phyloP scores from a whole-genome alignment of 64 coral and sea anemone genomes.

The Acropora tenuis region DNA sequence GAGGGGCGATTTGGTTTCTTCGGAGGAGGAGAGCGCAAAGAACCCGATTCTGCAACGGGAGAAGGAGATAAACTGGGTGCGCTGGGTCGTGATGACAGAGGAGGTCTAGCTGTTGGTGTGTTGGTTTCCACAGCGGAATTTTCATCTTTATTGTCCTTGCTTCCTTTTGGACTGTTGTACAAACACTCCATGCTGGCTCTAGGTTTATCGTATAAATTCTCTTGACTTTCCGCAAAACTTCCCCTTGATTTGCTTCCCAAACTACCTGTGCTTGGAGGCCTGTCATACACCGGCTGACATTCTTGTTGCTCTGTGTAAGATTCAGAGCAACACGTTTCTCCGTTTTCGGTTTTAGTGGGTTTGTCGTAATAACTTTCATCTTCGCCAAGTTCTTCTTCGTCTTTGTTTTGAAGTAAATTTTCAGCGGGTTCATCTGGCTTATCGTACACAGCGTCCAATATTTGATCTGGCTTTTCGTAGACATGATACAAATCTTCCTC shows the following conservation, averaged over 20 bases:
- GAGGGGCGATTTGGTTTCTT: conserved; percentile 21
- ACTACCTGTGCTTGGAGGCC: conserved; percentile 11
- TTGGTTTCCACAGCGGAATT: background rate
- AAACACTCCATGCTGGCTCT: conserved; percentile 14
- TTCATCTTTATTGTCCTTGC: background rate
- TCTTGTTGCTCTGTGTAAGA: background rate
- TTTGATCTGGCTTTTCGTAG: conserved; percentile 30
- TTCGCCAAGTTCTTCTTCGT: background rate
- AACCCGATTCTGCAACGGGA: background rate
- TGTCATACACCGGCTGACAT: background rate
- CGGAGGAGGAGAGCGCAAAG: background rate
- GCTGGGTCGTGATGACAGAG: background rate
- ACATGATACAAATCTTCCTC: background rate
- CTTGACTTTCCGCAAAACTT: background rate
- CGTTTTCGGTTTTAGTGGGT: background rate
- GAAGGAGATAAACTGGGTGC: background rate
- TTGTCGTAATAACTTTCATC: background rate
- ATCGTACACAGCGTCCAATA: background rate
- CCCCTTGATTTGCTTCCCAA: background rate
- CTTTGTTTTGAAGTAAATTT: background rate
- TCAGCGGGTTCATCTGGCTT: conserved; percentile 19
- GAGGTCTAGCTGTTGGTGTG: background rate
- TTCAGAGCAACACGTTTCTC: background rate
- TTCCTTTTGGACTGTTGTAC: conserved; percentile 33
- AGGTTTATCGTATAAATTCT: conserved; percentile 28